Base-by-base conservation (phyloP, 1,140 invertebrate genomes). In the Drosophila pandora region DNA sequence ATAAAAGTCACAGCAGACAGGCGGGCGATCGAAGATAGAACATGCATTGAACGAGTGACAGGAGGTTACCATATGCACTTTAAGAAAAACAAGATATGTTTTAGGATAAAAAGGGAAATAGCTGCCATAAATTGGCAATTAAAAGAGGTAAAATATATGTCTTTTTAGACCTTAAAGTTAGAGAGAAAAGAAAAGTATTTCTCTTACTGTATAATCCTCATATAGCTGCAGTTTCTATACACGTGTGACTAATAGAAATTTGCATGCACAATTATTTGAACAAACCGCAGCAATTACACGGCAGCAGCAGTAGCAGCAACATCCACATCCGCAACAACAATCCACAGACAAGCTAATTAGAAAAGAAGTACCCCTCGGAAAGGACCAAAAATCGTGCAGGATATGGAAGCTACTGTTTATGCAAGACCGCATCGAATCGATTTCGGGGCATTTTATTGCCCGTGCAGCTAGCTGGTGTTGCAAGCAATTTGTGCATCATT, bases 211-310 rank as follows among this genome's bases (percentile, higher is more conserved):
- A 37, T 10, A 10, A 12, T 34, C 10, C 32, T 2, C 6, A 45
- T 13, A 13, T 21, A 6, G 12, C 10, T 17, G 28, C 4, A 48
- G 43, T 76, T 43, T 55, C 72, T 41, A 55, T 41, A 58, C 13
- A 76, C 52, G 75, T 77, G 57, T 88, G 71, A 63, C 73, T 79
- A 87, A 87, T 88, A 82, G 79, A 88, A 88, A 88, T 88, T 88
- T 88, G 83, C 83, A 88, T 88, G 83, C 83, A 71, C 79, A 88
- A 88, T 88, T 88, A 88, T 88, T 88, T 89, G 84, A 89, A 88
- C 72, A 89, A 88, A 88, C 83, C 83, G 76, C 83, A 88, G 76
- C 72, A 83, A 88, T 88, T 88, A 87, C 62, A 87, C 74, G 74
- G 52, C 77, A 81, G 78, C 82, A 74, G 25, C 63, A 76, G 17